Conservation (phyloP, 2,113 vertebrate genomes). For the Malaclemys terrapin region DNA sequence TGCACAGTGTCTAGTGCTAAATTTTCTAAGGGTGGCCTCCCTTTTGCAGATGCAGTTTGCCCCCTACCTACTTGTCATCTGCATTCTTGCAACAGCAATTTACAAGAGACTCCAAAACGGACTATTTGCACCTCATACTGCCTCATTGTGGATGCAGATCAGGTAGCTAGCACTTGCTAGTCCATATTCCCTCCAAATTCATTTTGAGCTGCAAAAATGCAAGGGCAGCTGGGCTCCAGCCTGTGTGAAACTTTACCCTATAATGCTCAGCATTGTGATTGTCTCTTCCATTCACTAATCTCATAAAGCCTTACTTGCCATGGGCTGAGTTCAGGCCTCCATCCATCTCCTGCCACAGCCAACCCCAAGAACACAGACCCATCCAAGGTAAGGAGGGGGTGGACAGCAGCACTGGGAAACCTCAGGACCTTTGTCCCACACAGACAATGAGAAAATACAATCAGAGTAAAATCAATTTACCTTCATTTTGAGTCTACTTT, state of each 20-base stretch:
- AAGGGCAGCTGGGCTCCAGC: background rate
- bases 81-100: background rate
- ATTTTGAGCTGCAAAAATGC: conserved; percentile 17
- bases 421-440: background rate
- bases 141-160: background rate
- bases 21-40: background rate
- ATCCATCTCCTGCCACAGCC: background rate
- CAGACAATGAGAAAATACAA: background rate
- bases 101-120: background rate
- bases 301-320: background rate
- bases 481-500: background rate
- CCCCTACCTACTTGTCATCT: background rate
- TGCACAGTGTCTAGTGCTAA: background rate
- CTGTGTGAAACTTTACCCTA: background rate
- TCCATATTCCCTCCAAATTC: background rate
- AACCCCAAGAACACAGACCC: background rate
- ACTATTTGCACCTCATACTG: background rate
- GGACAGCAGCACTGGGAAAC: background rate
- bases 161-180: conserved; percentile 6
- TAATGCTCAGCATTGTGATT: background rate
- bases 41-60: conserved; percentile 22
- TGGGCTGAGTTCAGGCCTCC: conserved; percentile 6
- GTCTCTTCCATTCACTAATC: background rate
- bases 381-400: background rate
- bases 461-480: background rate